A percentile compares a stretch with the other conserved stretches of the same genome.
phyloP scores from a whole-genome alignment of 2,113 vertebrate genomes.

The Channa argus region DNA sequence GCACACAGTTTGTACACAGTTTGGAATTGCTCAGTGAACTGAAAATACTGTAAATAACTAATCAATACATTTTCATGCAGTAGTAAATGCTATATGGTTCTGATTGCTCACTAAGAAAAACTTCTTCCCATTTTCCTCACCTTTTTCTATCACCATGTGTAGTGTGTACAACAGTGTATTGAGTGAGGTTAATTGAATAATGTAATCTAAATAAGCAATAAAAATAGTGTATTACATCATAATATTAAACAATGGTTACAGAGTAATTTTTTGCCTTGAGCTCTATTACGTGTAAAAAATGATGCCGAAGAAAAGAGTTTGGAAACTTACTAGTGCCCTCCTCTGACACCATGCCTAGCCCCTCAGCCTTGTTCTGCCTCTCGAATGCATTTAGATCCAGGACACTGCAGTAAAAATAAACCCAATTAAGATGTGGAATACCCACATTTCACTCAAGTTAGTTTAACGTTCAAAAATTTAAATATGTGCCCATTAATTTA shows the following conservation, averaged over 20 bases:
- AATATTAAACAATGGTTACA: constrained; percentile 7
- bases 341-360: constrained; percentile 95
- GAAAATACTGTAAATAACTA: no score
- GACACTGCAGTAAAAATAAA: constrained; percentile 82
- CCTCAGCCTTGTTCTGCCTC: constrained; percentile 96
- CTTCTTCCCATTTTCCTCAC: no score
- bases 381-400: constrained; percentile 96
- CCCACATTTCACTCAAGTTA: not conserved
- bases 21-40: no score
- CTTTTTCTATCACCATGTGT: no score
- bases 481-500: not conserved
- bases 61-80: no score
- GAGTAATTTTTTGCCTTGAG: not conserved
- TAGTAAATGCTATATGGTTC: not conserved
- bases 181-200: constrained; percentile 7
- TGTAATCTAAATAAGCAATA: not conserved
- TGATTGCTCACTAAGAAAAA: not conserved
- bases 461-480: not conserved
- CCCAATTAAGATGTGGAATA: not conserved
- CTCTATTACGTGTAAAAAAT: not conserved
- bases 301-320: constrained; percentile 7
- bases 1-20: no score
- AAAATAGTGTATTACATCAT: constrained; percentile 1
- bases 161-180: no score
- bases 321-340: constrained; percentile 92